phyloP scores from a whole-genome alignment of 1,140 invertebrate species.

The Ptiloglossa arizonensis region DNA sequence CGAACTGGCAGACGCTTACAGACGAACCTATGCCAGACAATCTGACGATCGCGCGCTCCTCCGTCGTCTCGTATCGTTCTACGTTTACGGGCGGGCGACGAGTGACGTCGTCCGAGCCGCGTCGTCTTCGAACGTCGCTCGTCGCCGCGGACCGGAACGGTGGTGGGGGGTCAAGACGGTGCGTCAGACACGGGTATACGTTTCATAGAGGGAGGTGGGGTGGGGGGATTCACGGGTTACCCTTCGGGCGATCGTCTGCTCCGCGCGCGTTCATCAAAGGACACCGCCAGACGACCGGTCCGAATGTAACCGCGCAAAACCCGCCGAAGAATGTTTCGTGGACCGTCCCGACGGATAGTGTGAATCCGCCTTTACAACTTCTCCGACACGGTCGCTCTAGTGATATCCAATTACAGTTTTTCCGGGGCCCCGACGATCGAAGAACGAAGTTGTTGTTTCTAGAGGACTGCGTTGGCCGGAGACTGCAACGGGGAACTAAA shows the following conservation, averaged over 20 bases:
- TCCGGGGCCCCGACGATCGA: neutral
- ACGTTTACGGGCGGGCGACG: neutral
- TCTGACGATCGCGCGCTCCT: neutral
- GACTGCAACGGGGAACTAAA: too few species aligned
- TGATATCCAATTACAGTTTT: slow-evolving; percentile 3
- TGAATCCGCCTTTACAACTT: neutral
- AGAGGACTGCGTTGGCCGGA: too few species aligned
- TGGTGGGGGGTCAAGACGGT: too few species aligned
- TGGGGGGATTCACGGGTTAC: too few species aligned
- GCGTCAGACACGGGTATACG: too few species aligned
- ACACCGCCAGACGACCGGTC: too few species aligned
- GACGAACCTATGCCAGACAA: slow-evolving; percentile 12
- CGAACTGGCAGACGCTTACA: slow-evolving; percentile 31
- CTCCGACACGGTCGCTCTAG: neutral
- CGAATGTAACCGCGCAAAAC: too few species aligned
- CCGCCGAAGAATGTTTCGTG: too few species aligned
- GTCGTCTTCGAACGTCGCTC: neutral
- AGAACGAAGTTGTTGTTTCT: neutral
- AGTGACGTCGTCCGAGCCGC: neutral
- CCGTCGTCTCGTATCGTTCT: neutral
- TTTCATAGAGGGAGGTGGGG: too few species aligned
- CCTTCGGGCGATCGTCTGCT: too few species aligned
- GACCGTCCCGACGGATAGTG: too few species aligned
- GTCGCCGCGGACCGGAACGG: neutral
- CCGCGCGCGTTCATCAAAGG: too few species aligned